A percentile compares a stretch with the other conserved stretches of the same genome.
Conservation (phyloP, 2,113 vertebrate species). For the Paradoxurus hermaphroditus region DNA sequence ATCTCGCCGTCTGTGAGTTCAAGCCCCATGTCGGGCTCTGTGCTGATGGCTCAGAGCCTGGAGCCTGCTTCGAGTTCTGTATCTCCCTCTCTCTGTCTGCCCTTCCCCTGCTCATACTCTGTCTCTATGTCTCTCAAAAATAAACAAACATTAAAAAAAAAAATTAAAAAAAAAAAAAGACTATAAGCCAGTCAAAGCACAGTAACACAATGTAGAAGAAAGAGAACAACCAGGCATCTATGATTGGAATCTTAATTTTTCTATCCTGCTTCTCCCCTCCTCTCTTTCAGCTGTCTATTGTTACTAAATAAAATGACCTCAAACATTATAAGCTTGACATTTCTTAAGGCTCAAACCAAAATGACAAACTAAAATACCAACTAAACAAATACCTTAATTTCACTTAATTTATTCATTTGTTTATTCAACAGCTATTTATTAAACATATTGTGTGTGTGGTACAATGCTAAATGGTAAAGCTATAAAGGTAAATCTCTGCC, state of each 20-base stretch:
- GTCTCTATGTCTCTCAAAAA: too few relatives aligned
- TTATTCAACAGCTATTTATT: conserved; percentile 17
- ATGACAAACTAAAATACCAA: neutral
- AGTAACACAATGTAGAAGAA: conserved; percentile 11
- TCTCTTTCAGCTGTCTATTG: neutral
- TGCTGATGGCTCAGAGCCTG: too few relatives aligned
- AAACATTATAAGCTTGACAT: neutral
- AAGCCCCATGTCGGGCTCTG: too few relatives aligned
- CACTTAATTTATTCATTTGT: neutral
- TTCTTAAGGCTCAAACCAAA: conserved; percentile 13
- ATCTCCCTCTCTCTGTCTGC: too few relatives aligned
- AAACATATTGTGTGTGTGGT: neutral
- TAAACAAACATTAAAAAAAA: too few relatives aligned
- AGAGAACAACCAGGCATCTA: neutral
- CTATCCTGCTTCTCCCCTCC: neutral
- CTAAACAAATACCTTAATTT: neutral
- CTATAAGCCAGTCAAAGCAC: neutral
- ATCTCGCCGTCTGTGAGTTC: too few relatives aligned
- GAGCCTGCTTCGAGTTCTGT: too few relatives aligned
- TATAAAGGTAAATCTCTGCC: conserved; percentile 23
- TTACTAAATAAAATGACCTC: conserved; percentile 15
- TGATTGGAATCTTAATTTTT: neutral
- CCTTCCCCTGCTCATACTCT: too few relatives aligned
- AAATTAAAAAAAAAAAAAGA: too few relatives aligned
- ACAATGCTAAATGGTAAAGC: neutral